These are phyloP conservation scores for Actinia equina DNA, from an alignment of 64 coral and sea anemone species.

Conservation along the genomic window DNA sequence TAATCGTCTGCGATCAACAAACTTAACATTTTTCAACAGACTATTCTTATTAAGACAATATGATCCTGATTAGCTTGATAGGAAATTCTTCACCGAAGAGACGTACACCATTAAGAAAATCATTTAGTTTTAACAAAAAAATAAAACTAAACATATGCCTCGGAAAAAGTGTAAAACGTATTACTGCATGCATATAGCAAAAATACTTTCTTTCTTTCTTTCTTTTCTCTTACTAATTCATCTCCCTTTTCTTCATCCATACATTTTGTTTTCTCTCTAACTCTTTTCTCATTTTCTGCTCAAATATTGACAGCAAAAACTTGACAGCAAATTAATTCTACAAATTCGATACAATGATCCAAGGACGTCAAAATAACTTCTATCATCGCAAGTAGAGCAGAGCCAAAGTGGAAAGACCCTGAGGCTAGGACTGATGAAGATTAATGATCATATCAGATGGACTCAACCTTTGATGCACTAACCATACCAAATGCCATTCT, in stretches of 20 bases:
- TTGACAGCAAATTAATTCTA: background rate
- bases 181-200: too few species aligned
- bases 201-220: background rate
- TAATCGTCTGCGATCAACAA: background rate
- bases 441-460: background rate
- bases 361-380: background rate
- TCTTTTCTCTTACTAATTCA: background rate
- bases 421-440: background rate
- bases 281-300: too few species aligned
- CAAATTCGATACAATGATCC: background rate
- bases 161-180: too few species aligned
- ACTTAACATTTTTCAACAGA: background rate
- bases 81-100: too few species aligned
- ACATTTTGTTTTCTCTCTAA: too few species aligned
- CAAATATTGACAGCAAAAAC: background rate
- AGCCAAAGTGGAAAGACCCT: background rate
- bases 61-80: background rate
- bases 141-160: too few species aligned
- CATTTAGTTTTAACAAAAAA: too few species aligned
- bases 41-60: constrained; percentile 1
- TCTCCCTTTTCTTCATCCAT: too few species aligned
- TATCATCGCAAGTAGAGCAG: too few species aligned
- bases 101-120: too few species aligned
- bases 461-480: background rate
- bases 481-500: background rate